phyloP scores from a whole-genome alignment of 2,113 vertebrate genomes.

The Psephotus haematonotus region DNA sequence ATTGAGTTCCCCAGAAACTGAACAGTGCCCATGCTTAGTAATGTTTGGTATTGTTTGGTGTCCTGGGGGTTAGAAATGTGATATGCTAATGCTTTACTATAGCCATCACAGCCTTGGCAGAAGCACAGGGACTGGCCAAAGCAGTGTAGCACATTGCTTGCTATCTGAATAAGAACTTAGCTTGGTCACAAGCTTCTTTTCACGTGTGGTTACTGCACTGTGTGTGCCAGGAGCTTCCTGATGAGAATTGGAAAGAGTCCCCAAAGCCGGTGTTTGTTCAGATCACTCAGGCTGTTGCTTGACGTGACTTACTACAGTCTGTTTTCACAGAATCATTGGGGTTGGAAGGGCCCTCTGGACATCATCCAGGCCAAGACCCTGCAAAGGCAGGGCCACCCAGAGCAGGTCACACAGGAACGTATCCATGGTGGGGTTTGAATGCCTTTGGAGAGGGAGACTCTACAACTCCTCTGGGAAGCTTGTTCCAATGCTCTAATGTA shows the following conservation, averaged over 20 bases:
- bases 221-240: conserved; percentile 11
- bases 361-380: not conserved
- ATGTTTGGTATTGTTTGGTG: conserved; percentile 3
- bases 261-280: not conserved
- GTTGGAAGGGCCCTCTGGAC: not conserved
- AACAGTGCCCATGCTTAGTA: not conserved
- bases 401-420: not conserved
- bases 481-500: not conserved
- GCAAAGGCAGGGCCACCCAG: not conserved
- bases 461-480: not conserved
- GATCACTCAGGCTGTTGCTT: not conserved
- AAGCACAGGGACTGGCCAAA: not conserved
- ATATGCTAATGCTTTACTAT: conserved; percentile 45
- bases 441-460: not conserved
- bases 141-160: not conserved
- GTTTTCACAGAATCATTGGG: not conserved
- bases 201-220: conserved; percentile 10
- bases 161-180: conserved; percentile 30
- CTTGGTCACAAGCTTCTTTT: conserved; percentile 46
- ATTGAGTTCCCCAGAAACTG: not conserved
- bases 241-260: not conserved
- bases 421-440: not conserved
- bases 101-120: not conserved
- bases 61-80: conserved; percentile 49
- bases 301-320: not conserved